Evolutionary conservation across 2,888 invertebrate species (phyloP), one percentile per base, ranked within the genome.

Genomic region (Adelphocoris suturalis): DNA sequence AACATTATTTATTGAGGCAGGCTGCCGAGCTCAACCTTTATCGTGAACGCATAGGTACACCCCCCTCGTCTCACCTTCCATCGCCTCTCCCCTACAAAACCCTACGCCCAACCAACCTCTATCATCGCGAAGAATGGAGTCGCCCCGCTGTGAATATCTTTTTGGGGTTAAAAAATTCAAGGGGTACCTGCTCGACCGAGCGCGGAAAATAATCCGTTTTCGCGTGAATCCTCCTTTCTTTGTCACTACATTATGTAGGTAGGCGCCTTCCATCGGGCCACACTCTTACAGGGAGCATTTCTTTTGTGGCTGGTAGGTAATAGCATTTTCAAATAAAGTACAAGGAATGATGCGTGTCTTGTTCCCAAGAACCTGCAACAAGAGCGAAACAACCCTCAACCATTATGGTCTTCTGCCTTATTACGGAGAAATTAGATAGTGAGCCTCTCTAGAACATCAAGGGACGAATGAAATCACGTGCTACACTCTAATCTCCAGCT

Each of bases 211-310:
- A 68, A 68, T 68, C 23, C 68, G 68, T 68, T 68, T 68, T 68
- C 68, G 68, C 68, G 68, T 68, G 68, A 68, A 68, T 68, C 68
- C 68, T 68, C 68, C 68, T 68, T 68, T 23, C 68, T 68, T 68
- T 68, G 68, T 23, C 68, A 23, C 68, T 68, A 68, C 68, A 68
- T 68, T 68, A 68, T 68, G 68, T 68, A 68, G 68, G 68, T 68
- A 9, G 7, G 19, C 23, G 23, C 27, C 68, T 68, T 19, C 68
- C 68, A 23, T 68, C 68, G 68, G 27, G 68, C 27, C 27, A 57
- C 57, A 57, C n/a, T 7, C 57, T n/a, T 57, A 16, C n/a, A 16
- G 16, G 5, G 57, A 16, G 12, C 19, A 68, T 68, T 68, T 68
- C 68, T 19, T 68, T 27, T 27, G 68, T 13, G 68, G 68, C 23